Evolutionary conservation across 1,140 invertebrate genomes (phyloP).

Genomic region (Polypedilum pembai): DNA sequence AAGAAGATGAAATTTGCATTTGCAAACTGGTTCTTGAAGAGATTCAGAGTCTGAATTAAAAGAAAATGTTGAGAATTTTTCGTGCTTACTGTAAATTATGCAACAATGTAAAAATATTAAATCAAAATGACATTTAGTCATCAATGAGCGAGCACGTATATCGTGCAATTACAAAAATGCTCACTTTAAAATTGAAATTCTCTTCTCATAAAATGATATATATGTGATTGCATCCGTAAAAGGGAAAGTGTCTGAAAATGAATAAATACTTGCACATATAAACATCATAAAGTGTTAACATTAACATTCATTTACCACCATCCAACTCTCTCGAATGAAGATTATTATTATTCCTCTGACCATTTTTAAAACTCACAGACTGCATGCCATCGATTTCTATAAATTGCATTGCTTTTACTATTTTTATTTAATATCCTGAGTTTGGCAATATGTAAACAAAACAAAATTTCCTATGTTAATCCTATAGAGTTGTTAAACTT

Average conservation of each 20-base stretch:
- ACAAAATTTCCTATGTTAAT: no score
- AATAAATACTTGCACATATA: constrained; percentile 7
- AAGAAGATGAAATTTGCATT: not conserved
- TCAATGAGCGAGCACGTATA: not conserved
- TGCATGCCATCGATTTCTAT: constrained; percentile 17
- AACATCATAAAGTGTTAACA: constrained; percentile 15
- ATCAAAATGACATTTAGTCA: constrained; percentile 13
- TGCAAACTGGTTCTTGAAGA: not conserved
- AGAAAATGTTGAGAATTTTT: not conserved
- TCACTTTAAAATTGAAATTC: not conserved
- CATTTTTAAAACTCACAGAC: not conserved
- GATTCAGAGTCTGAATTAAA: not conserved
- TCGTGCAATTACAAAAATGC: constrained; percentile 8
- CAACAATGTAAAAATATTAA: constrained; percentile 12
- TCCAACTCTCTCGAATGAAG: not conserved
- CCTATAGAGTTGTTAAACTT: no score
- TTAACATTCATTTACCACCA: not conserved
- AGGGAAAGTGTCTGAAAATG: constrained; percentile 16
- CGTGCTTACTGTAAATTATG: constrained; percentile 12
- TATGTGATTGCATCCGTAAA: constrained; percentile 17
- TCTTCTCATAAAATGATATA: constrained; percentile 12
- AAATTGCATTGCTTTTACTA: not conserved
- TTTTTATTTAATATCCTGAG: no score
- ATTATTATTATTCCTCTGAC: no score
- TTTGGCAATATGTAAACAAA: no score